Evolutionary conservation across 2,888 invertebrate genomes (phyloP), one percentile per base, ranked within the genome.

Genomic region (Limnephilus marmoratus): DNA sequence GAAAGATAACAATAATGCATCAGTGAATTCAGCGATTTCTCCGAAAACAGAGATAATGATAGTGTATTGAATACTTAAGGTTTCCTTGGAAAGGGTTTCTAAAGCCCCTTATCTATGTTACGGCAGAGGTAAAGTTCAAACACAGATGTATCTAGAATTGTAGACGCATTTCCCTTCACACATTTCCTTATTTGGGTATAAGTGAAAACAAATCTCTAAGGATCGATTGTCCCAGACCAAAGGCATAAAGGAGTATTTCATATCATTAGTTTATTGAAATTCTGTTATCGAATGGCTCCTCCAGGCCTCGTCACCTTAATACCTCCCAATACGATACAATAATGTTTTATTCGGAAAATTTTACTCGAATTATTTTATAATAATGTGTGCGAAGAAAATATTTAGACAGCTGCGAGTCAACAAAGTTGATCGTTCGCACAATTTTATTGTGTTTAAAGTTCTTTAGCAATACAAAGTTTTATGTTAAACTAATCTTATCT

Each of bases 201-300:
- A 82, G 82, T 82, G 31, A 82, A 82, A 82, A 82, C 82, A 34
- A 82, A 82, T 18, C 82, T 34, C 82, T 13, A 82, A 82, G 82
- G 82, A 34, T 82, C 82, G 29, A 34, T 82, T 82, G 34, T 31
- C 1, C 18, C 34, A 34, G 13, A 34, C 29, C 82, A 82, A 82
- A 31, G 82, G 82, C 18, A 34, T 82, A 68, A 24, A 68, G 68
- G 68, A 68, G 68, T 68, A 68, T 82, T 82, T 82, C 82, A 82
- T 82, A 82, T 68, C 7, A n/a, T 82, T 13, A 31, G 82, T 31
- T 82, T 82, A 82, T 82, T 82, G 82, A 82, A 82, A 82, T 82
- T 82, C 82, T 15, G 4, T 82, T 82, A 31, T 31, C 31, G 82
- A 82, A 82, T 34, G 31, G 15, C 82, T 82, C 29, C 68, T 82